These are phyloP conservation scores for Polietes domitor DNA, from an alignment of 2,888 invertebrate species.

Conservation along the genomic window DNA sequence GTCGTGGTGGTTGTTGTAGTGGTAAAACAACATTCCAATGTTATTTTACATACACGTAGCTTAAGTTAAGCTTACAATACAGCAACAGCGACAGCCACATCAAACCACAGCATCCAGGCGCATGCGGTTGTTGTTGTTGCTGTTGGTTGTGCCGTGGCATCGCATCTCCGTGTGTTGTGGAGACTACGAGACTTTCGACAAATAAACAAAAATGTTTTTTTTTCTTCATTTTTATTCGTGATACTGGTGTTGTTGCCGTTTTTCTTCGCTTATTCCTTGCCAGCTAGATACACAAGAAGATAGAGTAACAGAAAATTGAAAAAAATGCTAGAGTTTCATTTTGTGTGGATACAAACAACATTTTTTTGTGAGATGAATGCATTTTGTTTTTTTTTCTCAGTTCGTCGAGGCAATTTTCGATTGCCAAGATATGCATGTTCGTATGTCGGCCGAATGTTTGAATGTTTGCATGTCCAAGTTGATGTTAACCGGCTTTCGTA, in stretches of 20 bases:
- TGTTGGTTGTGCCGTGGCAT: background rate
- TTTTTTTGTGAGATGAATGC: background rate
- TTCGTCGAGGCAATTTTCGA: background rate
- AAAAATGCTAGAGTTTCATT: slow-evolving; percentile 24
- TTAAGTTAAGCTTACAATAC: slow-evolving; percentile 53
- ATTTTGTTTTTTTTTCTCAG: background rate
- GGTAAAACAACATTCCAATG: slow-evolving; percentile 67
- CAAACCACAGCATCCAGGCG: background rate
- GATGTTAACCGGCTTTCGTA: background rate
- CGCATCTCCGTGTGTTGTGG: background rate
- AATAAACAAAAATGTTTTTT: slow-evolving; percentile 51
- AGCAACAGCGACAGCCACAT: background rate
- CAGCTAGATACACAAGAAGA: slow-evolving; percentile 54
- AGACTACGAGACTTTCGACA: slow-evolving; percentile 57
- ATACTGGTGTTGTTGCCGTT: background rate
- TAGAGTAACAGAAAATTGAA: slow-evolving; percentile 34
- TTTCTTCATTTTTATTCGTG: background rate
- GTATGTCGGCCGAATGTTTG: background rate
- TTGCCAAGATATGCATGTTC: background rate
- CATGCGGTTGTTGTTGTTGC: background rate
- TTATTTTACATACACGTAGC: slow-evolving; percentile 60
- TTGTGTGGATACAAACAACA: slow-evolving; percentile 5
- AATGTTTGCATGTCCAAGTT: background rate
- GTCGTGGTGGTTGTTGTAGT: slow-evolving; percentile 40
- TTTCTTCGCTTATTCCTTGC: background rate